phyloP scores from a whole-genome alignment of 1,140 invertebrate genomes.

The Saccostrea glomerata region DNA sequence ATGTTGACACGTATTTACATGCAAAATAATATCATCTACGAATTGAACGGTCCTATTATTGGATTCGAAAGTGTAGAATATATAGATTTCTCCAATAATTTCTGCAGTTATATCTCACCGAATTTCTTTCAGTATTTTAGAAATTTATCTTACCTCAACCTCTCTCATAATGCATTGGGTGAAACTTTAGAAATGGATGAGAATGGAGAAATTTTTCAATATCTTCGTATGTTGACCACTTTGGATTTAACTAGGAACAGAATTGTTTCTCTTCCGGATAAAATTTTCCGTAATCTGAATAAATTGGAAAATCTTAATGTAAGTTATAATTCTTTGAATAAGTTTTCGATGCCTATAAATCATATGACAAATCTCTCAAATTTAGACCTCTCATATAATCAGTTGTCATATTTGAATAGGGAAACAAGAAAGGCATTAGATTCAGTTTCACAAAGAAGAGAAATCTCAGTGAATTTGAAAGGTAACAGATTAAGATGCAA shows the following conservation, averaged over 20 bases:
- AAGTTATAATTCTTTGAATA: background rate
- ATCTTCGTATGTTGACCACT: background rate
- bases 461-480: background rate
- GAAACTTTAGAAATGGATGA: background rate
- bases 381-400: slow-evolving; percentile 22
- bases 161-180: background rate
- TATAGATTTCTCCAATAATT: slow-evolving; percentile 18
- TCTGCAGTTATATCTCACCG: background rate
- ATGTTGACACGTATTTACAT: background rate
- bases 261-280: background rate
- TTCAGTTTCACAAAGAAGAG: background rate
- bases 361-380: background rate
- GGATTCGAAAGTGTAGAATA: background rate
- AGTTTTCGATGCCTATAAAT: background rate
- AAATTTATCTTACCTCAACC: background rate
- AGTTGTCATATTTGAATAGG: background rate
- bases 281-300: slow-evolving; percentile 20
- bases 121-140: slow-evolving; percentile 10
- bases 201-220: background rate
- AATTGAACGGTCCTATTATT: background rate
- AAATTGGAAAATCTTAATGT: background rate
- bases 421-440: background rate
- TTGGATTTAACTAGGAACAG: background rate
- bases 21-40: slow-evolving; percentile 11
- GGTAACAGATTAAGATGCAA: background rate